phyloP scores from a whole-genome alignment of 2,888 invertebrate species.

The Drosophila kokeensis region DNA sequence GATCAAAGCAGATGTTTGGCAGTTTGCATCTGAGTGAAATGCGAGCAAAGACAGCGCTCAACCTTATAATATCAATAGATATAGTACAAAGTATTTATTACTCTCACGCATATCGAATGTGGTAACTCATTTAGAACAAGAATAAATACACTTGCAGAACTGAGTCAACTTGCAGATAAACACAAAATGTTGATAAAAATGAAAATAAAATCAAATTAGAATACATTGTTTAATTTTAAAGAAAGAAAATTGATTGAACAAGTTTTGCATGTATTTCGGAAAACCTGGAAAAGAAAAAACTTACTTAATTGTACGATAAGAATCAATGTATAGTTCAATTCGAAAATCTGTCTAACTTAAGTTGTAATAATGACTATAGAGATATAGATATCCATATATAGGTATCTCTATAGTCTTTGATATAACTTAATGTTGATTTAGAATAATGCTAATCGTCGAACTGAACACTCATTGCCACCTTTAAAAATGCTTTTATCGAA shows the following conservation, averaged over 20 bases:
- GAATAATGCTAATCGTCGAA: not conserved
- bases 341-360: not conserved
- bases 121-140: not conserved
- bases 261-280: too few species aligned
- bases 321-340: not conserved
- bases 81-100: not conserved
- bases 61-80: not conserved
- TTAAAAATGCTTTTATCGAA: not conserved
- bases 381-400: not conserved
- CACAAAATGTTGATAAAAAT: not conserved
- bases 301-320: too few species aligned
- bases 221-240: not conserved
- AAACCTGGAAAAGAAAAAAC: too few species aligned
- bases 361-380: not conserved
- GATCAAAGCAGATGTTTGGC: conserved; percentile 62
- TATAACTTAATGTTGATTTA: not conserved
- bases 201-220: not conserved
- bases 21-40: conserved; percentile 33
- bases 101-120: not conserved
- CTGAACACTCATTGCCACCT: not conserved
- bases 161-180: not conserved
- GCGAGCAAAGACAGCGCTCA: not conserved
- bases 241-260: too few species aligned
- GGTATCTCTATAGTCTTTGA: not conserved
- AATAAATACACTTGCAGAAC: not conserved